Evolutionary conservation across 1,140 invertebrate species (phyloP).

Genomic region (Micrasema minimum): DNA sequence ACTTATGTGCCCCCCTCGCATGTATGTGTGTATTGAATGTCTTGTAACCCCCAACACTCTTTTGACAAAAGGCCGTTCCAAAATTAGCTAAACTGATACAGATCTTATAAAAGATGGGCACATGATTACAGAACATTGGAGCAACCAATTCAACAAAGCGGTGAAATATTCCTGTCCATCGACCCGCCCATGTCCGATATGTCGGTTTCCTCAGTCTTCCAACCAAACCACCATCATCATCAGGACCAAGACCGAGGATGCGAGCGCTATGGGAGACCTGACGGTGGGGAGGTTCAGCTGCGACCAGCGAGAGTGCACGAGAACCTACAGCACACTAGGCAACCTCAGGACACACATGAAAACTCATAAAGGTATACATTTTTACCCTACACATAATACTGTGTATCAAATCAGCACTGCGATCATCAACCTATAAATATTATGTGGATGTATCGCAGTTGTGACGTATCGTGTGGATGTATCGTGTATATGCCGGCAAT

Average conservation of each 20-base stretch:
- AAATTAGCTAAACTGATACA: too few relatives aligned
- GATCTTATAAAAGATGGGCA: too few relatives aligned
- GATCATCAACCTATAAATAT: background rate
- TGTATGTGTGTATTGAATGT: too few relatives aligned
- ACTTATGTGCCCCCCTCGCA: too few relatives aligned
- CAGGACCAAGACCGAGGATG: constrained; percentile 42
- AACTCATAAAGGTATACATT: constrained; percentile 90
- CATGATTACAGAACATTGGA: constrained; percentile 8
- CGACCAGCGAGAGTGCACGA: constrained; percentile 87
- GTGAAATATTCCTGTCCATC: constrained; percentile 45
- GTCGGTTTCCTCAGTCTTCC: constrained; percentile 30
- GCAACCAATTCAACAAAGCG: constrained; percentile 28
- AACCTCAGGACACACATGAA: constrained; percentile 96
- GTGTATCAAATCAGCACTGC: background rate
- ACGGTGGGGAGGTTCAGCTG: constrained; percentile 75
- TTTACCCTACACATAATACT: background rate
- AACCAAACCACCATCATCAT: constrained; percentile 45
- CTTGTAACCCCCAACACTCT: too few relatives aligned
- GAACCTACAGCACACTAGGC: constrained; percentile 93
- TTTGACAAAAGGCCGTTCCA: too few relatives aligned
- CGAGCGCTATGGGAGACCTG: background rate
- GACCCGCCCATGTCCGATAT: constrained; percentile 41
- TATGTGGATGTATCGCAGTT: background rate
- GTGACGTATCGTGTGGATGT: too few relatives aligned
- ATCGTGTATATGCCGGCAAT: too few relatives aligned